A percentile compares a stretch with the other conserved stretches of the same genome.
Conservation (phyloP, 2,797 vertebrate species). For the Urophycis tenuis region DNA sequence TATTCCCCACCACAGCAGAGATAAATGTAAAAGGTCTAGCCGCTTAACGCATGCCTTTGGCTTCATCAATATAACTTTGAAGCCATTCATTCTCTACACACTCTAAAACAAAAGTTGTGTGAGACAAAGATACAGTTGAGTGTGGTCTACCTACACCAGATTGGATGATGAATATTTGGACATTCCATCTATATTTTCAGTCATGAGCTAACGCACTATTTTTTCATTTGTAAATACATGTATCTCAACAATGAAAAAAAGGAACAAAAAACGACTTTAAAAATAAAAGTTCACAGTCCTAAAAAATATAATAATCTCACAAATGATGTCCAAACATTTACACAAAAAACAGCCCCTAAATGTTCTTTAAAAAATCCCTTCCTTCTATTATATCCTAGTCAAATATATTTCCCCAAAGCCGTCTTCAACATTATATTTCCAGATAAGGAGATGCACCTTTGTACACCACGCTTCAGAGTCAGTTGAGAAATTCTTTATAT, state of each 20-base stretch:
- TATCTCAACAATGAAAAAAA: background rate
- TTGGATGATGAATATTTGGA: background rate
- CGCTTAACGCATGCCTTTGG: background rate
- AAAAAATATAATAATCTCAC: background rate
- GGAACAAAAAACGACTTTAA: background rate
- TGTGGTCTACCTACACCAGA: background rate
- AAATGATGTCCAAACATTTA: background rate
- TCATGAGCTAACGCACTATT: background rate
- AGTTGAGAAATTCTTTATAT: conserved; percentile 36
- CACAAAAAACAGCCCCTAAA: background rate
- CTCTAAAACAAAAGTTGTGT: background rate
- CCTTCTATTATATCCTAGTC: background rate
- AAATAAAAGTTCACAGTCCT: background rate
- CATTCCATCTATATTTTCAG: background rate
- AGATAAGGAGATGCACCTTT: background rate
- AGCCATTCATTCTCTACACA: background rate
- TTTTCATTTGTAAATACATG: background rate
- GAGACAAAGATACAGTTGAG: background rate
- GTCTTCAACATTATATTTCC: background rate
- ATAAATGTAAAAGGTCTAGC: background rate
- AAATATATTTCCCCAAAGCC: background rate
- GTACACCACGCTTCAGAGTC: conserved; percentile 10
- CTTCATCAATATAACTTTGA: conserved; percentile 1
- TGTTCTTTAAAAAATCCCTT: background rate
- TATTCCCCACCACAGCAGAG: conserved; percentile 36